Conservation (phyloP, 2,888 invertebrate species). For the Aphodius sticticus region DNA sequence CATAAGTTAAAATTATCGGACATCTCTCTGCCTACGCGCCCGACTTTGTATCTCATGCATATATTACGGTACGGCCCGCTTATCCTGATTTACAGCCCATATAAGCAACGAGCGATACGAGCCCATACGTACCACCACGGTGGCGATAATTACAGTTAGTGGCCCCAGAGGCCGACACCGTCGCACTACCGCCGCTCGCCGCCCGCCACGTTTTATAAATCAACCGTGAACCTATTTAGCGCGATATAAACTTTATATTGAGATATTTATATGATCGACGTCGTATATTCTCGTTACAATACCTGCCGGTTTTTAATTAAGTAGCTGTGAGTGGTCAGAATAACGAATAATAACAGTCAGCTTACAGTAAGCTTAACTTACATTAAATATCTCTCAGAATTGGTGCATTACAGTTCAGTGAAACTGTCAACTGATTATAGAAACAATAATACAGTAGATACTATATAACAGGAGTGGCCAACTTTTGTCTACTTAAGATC, state of each 20-base stretch:
- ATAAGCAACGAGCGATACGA: slow-evolving; percentile 41
- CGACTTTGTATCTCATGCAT: slow-evolving; percentile 50
- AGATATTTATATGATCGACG: too few species aligned
- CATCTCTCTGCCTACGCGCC: slow-evolving; percentile 51
- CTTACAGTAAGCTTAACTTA: background rate
- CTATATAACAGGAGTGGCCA: too few species aligned
- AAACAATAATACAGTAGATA: too few species aligned
- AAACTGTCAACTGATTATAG: too few species aligned
- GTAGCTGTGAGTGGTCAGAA: background rate
- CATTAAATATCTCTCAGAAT: background rate
- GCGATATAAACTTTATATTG: background rate
- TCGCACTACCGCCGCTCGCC: background rate
- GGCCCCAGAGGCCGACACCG: background rate
- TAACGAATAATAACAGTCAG: background rate
- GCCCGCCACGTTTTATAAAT: background rate
- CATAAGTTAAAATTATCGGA: slow-evolving; percentile 57
- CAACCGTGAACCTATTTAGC: background rate
- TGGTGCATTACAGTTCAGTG: too few species aligned
- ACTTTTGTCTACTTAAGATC: too few species aligned
- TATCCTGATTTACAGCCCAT: slow-evolving; percentile 53
- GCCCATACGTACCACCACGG: background rate
- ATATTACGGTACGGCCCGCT: slow-evolving; percentile 47
- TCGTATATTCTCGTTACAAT: background rate
- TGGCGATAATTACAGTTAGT: slow-evolving; percentile 5
- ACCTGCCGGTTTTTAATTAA: background rate